Percentiles rank a stretch among this genome's conserved stretches.
phyloP scores from a whole-genome alignment of 2,113 vertebrate genomes.

The Chlamydotis undulata region DNA sequence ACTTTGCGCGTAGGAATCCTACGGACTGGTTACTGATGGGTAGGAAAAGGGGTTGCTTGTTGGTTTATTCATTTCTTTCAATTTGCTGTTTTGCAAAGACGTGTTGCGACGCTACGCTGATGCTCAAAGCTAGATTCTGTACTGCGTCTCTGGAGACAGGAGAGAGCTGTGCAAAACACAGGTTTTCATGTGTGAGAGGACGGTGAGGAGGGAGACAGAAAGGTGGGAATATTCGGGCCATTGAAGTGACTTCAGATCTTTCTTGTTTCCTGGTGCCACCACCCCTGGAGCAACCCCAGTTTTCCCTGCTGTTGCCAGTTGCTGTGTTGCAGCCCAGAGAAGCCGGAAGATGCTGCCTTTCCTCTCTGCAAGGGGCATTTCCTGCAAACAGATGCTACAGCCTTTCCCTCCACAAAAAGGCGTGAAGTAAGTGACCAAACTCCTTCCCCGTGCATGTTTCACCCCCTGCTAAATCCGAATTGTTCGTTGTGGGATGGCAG shows the following conservation, averaged over 20 bases:
- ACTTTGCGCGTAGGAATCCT: too few species aligned
- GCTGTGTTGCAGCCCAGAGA: not conserved
- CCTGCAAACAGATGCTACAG: not conserved
- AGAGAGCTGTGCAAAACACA: fast-evolving
- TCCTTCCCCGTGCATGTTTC: fast-evolving
- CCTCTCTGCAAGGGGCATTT: not conserved
- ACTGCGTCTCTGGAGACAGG: not conserved
- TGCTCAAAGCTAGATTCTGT: not conserved
- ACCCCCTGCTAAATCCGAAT: not conserved
- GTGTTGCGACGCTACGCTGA: fast-evolving
- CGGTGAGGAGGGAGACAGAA: not conserved
- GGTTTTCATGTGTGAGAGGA: not conserved
- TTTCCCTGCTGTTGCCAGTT: not conserved
- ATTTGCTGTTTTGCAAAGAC: not conserved
- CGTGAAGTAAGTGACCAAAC: not conserved
- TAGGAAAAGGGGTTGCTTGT: not conserved
- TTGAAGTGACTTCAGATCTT: not conserved
- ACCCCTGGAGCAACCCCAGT: not conserved
- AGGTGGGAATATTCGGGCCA: not conserved
- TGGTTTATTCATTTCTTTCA: fast-evolving
- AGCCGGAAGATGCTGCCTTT: not conserved
- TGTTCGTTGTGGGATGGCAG: not conserved
- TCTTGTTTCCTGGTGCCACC: not conserved
- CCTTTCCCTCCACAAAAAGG: not conserved
- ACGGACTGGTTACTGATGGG: not conserved